A percentile compares a stretch with the other conserved stretches of the same genome.
Conservation (phyloP, 2,888 invertebrate genomes). For the Macropis europaea region DNA sequence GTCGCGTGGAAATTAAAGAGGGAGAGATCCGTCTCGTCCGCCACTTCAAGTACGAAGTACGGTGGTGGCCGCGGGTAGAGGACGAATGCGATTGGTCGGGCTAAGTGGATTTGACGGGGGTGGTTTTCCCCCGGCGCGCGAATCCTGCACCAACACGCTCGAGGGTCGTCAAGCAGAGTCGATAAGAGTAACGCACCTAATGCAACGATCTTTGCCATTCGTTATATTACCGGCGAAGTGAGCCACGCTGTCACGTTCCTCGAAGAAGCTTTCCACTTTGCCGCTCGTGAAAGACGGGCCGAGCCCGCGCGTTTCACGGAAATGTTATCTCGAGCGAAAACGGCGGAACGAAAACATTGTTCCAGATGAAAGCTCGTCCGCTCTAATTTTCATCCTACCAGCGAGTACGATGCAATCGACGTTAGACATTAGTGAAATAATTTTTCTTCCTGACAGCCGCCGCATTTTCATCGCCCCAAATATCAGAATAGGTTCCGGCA, state of each 20-base stretch:
- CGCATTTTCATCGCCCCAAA: too few relatives aligned
- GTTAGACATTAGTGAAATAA: too few relatives aligned
- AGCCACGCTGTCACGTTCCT: slow-evolving; percentile 31
- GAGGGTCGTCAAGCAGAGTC: slow-evolving; percentile 49
- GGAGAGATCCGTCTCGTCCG: slow-evolving; percentile 61
- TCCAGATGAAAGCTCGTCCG: neutral
- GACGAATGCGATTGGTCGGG: slow-evolving; percentile 60
- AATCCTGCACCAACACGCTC: slow-evolving; percentile 49
- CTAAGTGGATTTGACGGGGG: slow-evolving; percentile 51
- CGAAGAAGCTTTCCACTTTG: slow-evolving; percentile 28
- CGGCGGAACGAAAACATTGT: slow-evolving; percentile 3
- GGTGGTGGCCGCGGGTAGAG: slow-evolving; percentile 43
- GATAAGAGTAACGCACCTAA: slow-evolving; percentile 57
- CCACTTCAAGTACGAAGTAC: slow-evolving; percentile 57
- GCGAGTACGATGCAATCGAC: neutral
- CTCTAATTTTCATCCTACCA: neutral
- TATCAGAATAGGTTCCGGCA: too few relatives aligned
- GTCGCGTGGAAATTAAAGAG: slow-evolving; percentile 61
- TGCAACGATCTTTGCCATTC: slow-evolving; percentile 43
- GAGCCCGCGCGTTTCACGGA: neutral
- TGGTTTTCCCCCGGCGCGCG: slow-evolving; percentile 42
- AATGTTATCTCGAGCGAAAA: slow-evolving; percentile 28
- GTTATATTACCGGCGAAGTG: slow-evolving; percentile 37
- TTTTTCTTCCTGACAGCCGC: too few relatives aligned
- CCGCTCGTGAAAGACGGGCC: neutral